phyloP scores from a whole-genome alignment of 2,797 vertebrate species.

The Amblyopsis hoosieri region DNA sequence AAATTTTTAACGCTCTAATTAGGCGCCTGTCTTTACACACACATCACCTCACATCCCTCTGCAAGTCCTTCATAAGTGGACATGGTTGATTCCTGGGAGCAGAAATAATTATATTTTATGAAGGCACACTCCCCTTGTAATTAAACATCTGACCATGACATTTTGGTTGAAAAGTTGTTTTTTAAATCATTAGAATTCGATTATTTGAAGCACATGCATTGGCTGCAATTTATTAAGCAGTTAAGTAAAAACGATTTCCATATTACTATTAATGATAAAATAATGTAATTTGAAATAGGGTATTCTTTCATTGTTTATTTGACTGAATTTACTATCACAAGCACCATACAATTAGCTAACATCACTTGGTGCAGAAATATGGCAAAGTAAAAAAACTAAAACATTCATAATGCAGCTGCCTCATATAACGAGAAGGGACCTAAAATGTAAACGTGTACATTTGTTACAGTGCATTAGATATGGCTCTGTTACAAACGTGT shows the following conservation, averaged over 20 bases:
- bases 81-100: constrained; percentile 70
- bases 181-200: constrained; percentile 56
- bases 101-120: constrained; percentile 82
- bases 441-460: too few relatives aligned
- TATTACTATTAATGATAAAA: constrained; percentile 9
- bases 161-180: constrained; percentile 63
- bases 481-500: too few relatives aligned
- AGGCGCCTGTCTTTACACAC: constrained; percentile 93
- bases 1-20: constrained; percentile 98
- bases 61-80: constrained; percentile 83
- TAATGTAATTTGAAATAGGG: too few relatives aligned
- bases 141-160: constrained; percentile 72
- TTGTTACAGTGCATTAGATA: too few relatives aligned
- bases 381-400: too few relatives aligned
- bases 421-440: too few relatives aligned
- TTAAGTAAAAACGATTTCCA: constrained; percentile 25
- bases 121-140: constrained; percentile 73
- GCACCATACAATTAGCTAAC: too few relatives aligned
- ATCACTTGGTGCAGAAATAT: too few relatives aligned
- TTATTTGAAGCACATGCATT: constrained; percentile 51
- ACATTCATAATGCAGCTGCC: too few relatives aligned
- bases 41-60: constrained; percentile 93
- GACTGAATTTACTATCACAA: too few relatives aligned
- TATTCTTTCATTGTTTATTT: too few relatives aligned
- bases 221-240: constrained; percentile 44